These are phyloP conservation scores for Sitobion miscanthi DNA, from an alignment of 1,140 invertebrate species.

Conservation along the genomic window DNA sequence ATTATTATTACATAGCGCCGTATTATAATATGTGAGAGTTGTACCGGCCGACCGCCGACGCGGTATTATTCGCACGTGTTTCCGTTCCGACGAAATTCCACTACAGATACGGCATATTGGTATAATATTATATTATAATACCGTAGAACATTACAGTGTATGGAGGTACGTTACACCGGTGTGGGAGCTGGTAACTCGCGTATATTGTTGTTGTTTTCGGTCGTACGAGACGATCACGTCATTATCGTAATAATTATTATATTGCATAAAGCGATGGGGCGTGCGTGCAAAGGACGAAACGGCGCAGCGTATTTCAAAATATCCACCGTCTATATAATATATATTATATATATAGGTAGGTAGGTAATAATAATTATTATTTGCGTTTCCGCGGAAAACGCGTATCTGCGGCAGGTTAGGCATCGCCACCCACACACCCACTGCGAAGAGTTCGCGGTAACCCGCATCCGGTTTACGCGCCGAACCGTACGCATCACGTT, in stretches of 20 bases:
- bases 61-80: conserved; percentile 31
- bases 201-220: background rate
- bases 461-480: background rate
- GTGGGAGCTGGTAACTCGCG: background rate
- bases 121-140: background rate
- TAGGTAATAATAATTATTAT: background rate
- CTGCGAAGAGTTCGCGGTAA: background rate
- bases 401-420: background rate
- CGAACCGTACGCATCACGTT: background rate
- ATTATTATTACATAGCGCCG: background rate
- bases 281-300: background rate
- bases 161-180: background rate
- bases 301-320: background rate
- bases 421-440: background rate
- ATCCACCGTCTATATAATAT: background rate
- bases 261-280: background rate
- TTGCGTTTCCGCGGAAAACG: background rate
- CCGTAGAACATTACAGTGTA: background rate
- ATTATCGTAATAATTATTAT: background rate
- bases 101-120: background rate
- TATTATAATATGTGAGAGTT: background rate
- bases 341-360: too few relatives aligned
- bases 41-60: background rate
- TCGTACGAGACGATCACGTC: background rate
- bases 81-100: conserved; percentile 28